Conservation (phyloP, 2,888 invertebrate genomes). For the Cinara cedri region DNA sequence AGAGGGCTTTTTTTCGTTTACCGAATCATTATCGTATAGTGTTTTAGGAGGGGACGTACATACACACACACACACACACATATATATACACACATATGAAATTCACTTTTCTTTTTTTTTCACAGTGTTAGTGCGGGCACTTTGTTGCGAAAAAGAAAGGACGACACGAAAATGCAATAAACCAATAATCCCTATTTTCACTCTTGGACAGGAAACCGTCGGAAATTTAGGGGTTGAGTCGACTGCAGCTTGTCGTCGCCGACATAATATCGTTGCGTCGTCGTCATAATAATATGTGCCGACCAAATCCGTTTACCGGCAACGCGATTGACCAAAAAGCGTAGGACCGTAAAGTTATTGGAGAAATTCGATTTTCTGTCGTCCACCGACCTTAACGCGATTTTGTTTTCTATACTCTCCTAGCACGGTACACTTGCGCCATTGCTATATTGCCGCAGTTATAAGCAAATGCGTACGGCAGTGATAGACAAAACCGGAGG, state of each 20-base stretch:
- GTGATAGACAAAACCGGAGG: slow-evolving; percentile 4
- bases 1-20: neutral
- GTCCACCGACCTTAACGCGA: slow-evolving; percentile 42
- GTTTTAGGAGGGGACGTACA: neutral
- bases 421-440: neutral
- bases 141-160: slow-evolving; percentile 29
- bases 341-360: slow-evolving; percentile 54
- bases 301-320: slow-evolving; percentile 52
- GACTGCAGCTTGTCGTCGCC: slow-evolving; percentile 32
- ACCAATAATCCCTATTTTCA: slow-evolving; percentile 53
- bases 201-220: slow-evolving; percentile 51
- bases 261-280: neutral
- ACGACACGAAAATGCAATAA: slow-evolving; percentile 41
- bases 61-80: neutral
- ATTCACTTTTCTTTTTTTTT: slow-evolving; percentile 50
- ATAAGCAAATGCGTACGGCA: slow-evolving; percentile 19
- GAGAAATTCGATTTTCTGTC: slow-evolving; percentile 45
- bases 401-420: slow-evolving; percentile 40
- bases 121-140: slow-evolving; percentile 29
- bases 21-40: neutral
- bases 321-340: slow-evolving; percentile 54
- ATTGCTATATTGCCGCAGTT: no score
- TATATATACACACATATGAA: slow-evolving; percentile 1
- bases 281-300: neutral
- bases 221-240: slow-evolving; percentile 37